Evolutionary conservation across 2,888 invertebrate genomes (phyloP).

Genomic region (Troglohyphantes excavatus): DNA sequence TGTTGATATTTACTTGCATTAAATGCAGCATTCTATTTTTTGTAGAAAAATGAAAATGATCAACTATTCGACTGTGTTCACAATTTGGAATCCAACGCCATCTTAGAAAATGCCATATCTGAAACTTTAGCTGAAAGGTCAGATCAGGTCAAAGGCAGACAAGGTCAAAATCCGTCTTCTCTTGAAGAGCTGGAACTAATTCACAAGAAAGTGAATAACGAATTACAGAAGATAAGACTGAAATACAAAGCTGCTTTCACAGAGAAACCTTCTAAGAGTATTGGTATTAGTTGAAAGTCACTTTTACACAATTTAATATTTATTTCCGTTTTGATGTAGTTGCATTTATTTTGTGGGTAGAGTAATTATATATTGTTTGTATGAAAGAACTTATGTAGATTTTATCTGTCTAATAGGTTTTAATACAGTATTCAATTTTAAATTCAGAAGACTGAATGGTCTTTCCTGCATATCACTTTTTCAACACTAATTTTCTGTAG

Average conservation of each 20-base stretch:
- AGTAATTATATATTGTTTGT: background rate
- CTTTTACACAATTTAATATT: background rate
- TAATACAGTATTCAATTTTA: no score
- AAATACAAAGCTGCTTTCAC: slow-evolving; percentile 9
- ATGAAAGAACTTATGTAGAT: background rate
- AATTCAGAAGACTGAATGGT: no score
- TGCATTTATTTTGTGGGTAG: background rate
- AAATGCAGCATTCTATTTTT: background rate
- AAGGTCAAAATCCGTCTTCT: background rate
- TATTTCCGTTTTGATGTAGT: background rate
- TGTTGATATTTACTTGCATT: background rate
- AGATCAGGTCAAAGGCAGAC: background rate
- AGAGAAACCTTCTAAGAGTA: background rate
- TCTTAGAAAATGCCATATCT: slow-evolving; percentile 18
- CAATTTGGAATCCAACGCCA: slow-evolving; percentile 27
- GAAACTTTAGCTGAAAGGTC: background rate
- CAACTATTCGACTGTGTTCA: background rate
- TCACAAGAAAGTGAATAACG: slow-evolving; percentile 24
- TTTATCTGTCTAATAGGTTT: no score
- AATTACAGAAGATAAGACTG: slow-evolving; percentile 22
- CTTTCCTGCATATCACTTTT: no score
- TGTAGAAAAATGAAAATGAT: slow-evolving; percentile 11
- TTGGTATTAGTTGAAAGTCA: background rate
- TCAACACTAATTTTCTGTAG: no score
- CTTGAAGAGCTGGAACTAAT: slow-evolving; percentile 48